Conservation (phyloP, 1,140 invertebrate species). For the Patella vulgata region DNA sequence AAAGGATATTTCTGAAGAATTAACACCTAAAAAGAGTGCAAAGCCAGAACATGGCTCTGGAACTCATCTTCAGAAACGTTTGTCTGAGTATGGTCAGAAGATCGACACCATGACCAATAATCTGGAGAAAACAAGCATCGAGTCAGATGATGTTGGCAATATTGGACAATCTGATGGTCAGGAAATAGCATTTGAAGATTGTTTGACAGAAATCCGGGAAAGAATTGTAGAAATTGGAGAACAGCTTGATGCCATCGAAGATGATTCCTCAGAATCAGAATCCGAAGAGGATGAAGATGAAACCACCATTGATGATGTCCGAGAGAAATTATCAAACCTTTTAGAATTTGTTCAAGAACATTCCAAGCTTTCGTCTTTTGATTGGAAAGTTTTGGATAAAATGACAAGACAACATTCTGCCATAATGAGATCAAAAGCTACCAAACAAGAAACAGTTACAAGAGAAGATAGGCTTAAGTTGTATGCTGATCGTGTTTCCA, state of each 20-base stretch:
- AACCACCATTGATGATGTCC: slow-evolving; percentile 37
- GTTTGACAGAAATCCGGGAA: slow-evolving; percentile 48
- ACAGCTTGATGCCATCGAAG: slow-evolving; percentile 36
- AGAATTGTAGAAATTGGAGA: slow-evolving; percentile 39
- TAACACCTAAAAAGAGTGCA: slow-evolving; percentile 15
- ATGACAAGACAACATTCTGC: slow-evolving; percentile 40
- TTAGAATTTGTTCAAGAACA: slow-evolving; percentile 48
- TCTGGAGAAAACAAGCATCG: slow-evolving; percentile 13
- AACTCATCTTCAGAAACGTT: slow-evolving; percentile 2
- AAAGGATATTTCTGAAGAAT: slow-evolving; percentile 41
- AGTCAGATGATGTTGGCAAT: neutral
- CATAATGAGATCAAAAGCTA: slow-evolving; percentile 24
- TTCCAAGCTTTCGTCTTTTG: slow-evolving; percentile 41
- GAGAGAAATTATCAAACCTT: slow-evolving; percentile 45
- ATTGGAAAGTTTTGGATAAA: slow-evolving; percentile 51
- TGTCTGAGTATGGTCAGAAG: slow-evolving; percentile 41
- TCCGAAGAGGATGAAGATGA: slow-evolving; percentile 42
- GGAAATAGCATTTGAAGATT: slow-evolving; percentile 45
- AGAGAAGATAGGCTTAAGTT: slow-evolving; percentile 48
- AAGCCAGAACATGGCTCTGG: too few relatives aligned
- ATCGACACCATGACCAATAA: slow-evolving; percentile 39
- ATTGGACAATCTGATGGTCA: slow-evolving; percentile 8
- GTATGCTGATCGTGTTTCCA: slow-evolving; percentile 56
- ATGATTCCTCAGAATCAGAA: slow-evolving; percentile 47
- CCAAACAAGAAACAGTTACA: slow-evolving; percentile 19